phyloP scores from a whole-genome alignment of 2,797 vertebrate species.

The Siniperca undulata region DNA sequence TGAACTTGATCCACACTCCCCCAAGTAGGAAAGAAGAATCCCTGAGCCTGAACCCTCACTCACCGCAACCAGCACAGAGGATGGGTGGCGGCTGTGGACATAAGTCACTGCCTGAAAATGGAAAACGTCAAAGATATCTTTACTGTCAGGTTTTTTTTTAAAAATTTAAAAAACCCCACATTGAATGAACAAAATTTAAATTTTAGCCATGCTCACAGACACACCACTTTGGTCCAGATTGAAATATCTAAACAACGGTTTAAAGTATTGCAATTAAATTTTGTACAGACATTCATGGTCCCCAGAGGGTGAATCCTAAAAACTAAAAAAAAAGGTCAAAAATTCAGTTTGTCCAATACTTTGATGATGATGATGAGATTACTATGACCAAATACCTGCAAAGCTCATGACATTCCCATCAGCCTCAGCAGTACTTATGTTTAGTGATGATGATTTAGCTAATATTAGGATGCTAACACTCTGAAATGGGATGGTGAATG shows the following conservation, averaged over 20 bases:
- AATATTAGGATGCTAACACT: background rate
- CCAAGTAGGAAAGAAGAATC: conserved; percentile 90
- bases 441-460: background rate
- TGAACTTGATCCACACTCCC: conserved; percentile 91
- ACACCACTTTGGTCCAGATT: too few relatives aligned
- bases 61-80: conserved; percentile 84
- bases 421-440: background rate
- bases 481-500: background rate
- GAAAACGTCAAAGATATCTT: background rate
- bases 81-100: conserved; percentile 85
- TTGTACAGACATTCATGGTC: too few relatives aligned
- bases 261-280: too few relatives aligned
- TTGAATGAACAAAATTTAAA: background rate
- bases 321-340: background rate
- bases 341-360: too few relatives aligned
- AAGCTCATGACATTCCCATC: background rate
- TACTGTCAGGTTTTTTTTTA: conserved; percentile 3
- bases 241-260: too few relatives aligned
- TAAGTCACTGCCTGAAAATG: conserved; percentile 82
- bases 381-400: background rate
- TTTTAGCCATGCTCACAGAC: background rate
- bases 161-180: too few relatives aligned
- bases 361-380: too few relatives aligned
- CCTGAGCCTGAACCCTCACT: conserved; percentile 93
- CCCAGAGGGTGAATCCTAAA: too few relatives aligned